Evolutionary conservation across 2,888 invertebrate species (phyloP), one percentile per base, ranked within the genome.

Genomic region (Meteorus colon): DNA sequence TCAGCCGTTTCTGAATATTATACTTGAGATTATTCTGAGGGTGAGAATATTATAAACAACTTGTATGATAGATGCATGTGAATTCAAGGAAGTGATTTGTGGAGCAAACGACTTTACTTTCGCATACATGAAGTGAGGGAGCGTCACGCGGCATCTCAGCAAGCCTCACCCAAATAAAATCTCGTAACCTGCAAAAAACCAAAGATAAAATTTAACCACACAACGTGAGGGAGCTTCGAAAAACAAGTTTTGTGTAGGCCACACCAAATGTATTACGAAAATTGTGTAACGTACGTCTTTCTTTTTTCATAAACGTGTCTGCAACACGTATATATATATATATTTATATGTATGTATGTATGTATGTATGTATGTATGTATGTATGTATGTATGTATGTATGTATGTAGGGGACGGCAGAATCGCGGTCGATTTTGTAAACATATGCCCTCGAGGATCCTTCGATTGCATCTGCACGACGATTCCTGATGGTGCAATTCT

Each of bases 51-150:
- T 6, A 8, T 2, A 34, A 1, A 34, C 8, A 34, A 6, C 34
- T 12, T 12, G 2, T 12, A 12, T 10, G 6, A 12, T 31, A 60
- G 24, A 29, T 37, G 55, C 41, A 69, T 72, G 62, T 78, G 72
- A 75, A 80, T 80, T 79, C 77, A 75, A 80, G 81, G 81, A 85
- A 84, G 84, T 84, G 84, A 84, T 85, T 84, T 83, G 84, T 83
- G 83, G 74, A 83, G 84, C 85, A 82, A 78, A 70, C 51, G 60
- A 62, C 74, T 55, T 4, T 24, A 55, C n/a, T n/a, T 48, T n/a
- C 19, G 3, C 0, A n/a, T 3, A 48, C n/a, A 55, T 19, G 19
- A 14, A 48, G 6, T 48, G 48, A 48, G 16, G 16, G n/a, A 63
- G 63, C 65, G 19, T 41, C 65, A 65, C 37, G 41, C 31, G 41